Percentiles rank a stretch among this genome's conserved stretches.
These are phyloP conservation scores for Bombus waltoni DNA, from an alignment of 1,140 invertebrate species.

Conservation along the genomic window DNA sequence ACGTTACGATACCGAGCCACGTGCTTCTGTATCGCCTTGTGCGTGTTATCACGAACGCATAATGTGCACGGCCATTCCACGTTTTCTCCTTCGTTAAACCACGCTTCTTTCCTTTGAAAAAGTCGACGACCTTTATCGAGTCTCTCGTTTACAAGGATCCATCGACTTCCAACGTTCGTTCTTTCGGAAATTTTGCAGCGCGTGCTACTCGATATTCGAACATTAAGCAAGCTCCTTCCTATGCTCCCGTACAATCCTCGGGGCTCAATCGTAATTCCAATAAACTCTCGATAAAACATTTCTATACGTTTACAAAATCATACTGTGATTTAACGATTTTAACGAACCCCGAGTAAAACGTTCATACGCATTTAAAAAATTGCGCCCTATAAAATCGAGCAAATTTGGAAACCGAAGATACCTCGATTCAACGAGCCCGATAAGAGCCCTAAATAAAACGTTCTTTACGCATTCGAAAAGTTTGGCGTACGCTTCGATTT, in stretches of 20 bases:
- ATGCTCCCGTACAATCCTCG: no score
- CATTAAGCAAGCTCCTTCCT: no score
- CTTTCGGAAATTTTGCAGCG: no score
- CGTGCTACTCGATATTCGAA: no score
- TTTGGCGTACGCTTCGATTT: neutral
- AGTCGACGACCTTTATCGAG: neutral
- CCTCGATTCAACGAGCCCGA: neutral
- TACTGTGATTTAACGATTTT: neutral
- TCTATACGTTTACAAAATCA: no score
- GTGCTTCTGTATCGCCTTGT: slow-evolving; percentile 45
- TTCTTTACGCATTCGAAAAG: neutral
- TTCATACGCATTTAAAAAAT: neutral
- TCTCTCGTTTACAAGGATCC: no score
- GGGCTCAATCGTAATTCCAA: no score
- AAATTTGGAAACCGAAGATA: neutral
- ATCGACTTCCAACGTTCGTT: no score
- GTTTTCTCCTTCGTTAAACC: slow-evolving; percentile 6
- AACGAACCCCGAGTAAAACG: neutral
- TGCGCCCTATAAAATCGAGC: neutral
- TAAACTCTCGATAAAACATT: no score
- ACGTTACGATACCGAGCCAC: slow-evolving; percentile 61
- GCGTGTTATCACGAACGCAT: slow-evolving; percentile 60
- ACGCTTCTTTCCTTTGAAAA: neutral
- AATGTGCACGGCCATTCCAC: slow-evolving; percentile 25
- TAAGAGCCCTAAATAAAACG: neutral